A percentile compares a stretch with the other conserved stretches of the same genome.
Conservation (phyloP, 2,797 vertebrate genomes). For the Acipenser transmontanus region DNA sequence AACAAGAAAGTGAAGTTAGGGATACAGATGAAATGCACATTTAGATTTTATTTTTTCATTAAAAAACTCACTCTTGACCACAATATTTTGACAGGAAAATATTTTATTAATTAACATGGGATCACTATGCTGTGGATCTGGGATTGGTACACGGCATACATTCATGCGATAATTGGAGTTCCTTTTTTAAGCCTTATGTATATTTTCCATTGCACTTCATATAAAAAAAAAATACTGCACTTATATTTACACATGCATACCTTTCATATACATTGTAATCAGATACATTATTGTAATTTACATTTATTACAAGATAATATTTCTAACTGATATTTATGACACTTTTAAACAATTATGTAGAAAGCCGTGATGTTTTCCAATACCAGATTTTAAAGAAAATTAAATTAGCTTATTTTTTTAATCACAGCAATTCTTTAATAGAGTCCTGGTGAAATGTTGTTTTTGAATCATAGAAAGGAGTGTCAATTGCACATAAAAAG, state of each 20-base stretch:
- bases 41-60: not conserved
- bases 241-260: not conserved
- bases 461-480: no score
- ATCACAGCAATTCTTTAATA: not conserved
- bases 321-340: no score
- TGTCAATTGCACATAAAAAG: no score
- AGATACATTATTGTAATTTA: no score
- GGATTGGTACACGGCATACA: conserved; percentile 1
- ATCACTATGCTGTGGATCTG: not conserved
- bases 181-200: not conserved
- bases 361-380: no score
- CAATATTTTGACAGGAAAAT: conserved; percentile 7
- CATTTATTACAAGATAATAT: no score
- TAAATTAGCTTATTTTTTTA: not conserved
- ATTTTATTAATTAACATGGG: conserved; percentile 8
- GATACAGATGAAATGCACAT: not conserved
- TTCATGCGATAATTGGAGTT: conserved; percentile 2
- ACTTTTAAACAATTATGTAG: no score
- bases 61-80: not conserved
- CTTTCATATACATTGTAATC: conserved; percentile 7
- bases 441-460: no score
- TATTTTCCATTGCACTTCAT: conserved; percentile 1
- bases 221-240: not conserved
- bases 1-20: no score
- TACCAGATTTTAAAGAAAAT: no score